Conservation (phyloP, 2,113 vertebrate genomes). For the Ochotona curzoniae region DNA sequence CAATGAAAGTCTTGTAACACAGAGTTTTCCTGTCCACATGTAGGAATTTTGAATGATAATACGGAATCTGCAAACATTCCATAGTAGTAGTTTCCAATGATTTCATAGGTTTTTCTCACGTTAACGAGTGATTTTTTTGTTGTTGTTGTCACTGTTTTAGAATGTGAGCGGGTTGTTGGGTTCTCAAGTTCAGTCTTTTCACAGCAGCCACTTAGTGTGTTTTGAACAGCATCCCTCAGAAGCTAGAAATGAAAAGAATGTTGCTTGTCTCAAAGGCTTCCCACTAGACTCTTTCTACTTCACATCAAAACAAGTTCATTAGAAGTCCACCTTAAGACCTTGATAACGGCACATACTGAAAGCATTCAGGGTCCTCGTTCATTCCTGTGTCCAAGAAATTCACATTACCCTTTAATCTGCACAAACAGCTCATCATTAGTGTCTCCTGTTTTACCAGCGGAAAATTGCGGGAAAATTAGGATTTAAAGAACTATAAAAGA, state of each 20-base stretch:
- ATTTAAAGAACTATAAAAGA: constrained; percentile 87
- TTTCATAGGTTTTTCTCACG: neutral
- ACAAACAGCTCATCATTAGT: constrained; percentile 82
- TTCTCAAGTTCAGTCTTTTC: constrained; percentile 36
- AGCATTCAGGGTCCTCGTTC: constrained; percentile 70
- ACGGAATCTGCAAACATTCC: neutral
- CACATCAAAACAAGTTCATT: constrained; percentile 44
- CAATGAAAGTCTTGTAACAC: neutral
- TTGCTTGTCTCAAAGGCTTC: constrained; percentile 27
- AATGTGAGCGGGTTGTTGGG: constrained; percentile 1
- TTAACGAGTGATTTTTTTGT: constrained; percentile 16
- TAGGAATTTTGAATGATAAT: neutral
- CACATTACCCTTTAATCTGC: constrained; percentile 77
- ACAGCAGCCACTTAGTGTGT: neutral
- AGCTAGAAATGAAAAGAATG: constrained; percentile 52
- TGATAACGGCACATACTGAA: constrained; percentile 53
- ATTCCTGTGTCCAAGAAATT: constrained; percentile 77
- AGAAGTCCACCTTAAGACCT: constrained; percentile 82
- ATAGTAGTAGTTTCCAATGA: neutral
- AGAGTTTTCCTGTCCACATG: neutral
- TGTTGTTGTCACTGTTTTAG: constrained; percentile 21
- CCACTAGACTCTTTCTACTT: constrained; percentile 1
- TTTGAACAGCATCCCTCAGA: constrained; percentile 65
- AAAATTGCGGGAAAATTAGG: constrained; percentile 86
- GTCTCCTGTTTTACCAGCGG: constrained; percentile 86